Base-by-base conservation (phyloP, 2,113 vertebrate genomes). In the Xerus inauris region DNA sequence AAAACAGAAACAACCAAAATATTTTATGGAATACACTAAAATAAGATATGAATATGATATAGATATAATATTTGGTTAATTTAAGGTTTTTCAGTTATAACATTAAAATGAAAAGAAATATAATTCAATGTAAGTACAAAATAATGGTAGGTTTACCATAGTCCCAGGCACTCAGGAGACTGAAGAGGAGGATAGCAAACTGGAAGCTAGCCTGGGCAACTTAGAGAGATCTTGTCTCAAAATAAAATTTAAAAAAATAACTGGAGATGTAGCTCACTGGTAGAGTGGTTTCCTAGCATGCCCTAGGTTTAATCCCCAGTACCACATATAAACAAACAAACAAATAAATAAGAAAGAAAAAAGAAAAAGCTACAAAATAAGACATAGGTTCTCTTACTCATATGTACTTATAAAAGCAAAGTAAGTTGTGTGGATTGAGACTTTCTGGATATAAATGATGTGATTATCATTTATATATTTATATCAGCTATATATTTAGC, bases 401-500 rank as follows among this genome's bases (percentile, higher is more conserved):
- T 12, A 83, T 35, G 5, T 75, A 40, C 16, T 4, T 14, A 59
- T 80, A 87, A 62, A 95, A 92, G 8, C 30, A 88, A 82, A 96
- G 64, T 80, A 88, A 81, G 10, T 54, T 76, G 17, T 30, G 32
- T 77, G 14, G 47, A 40, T 77, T 47, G 49, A 86, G 22, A 92
- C 7, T 6, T 72, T 82, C n/a, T 51, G 7, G 28, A 49, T 62
- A 3, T 82, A 73, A 32, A 73, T n/a, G 62, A 79, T 54, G 20
- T 72, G 49, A 72, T 51, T 62, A 38, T 19, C 32, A 65, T 35
- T 90, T 94, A 24, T 77, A 6, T 92, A 22, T 89, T 94, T 87
- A 95, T n/a, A n/a, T 19, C 32, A 65, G 40, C 87, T 94, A 24
- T 77, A 6, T 92, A 22, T 89, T 94, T 87, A 95, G 16, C 19